phyloP scores from a whole-genome alignment of 1,140 invertebrate species.

The Tribolium castaneum region DNA sequence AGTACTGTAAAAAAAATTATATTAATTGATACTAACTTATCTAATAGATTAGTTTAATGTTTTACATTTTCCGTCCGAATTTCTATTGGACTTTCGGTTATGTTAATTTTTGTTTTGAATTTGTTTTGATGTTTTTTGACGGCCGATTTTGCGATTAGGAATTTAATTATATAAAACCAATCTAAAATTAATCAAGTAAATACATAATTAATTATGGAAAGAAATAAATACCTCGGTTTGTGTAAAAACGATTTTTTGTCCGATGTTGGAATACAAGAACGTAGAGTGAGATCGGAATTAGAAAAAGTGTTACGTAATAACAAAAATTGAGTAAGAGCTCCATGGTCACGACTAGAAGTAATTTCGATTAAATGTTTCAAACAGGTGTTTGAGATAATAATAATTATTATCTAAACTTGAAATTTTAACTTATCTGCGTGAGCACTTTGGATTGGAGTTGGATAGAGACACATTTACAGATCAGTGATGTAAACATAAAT shows the following conservation, averaged over 20 bases:
- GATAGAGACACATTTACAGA: not conserved
- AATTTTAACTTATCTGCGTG: not conserved
- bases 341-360: not conserved
- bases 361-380: not conserved
- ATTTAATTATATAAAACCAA: constrained; percentile 50
- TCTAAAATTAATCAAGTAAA: constrained; percentile 42
- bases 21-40: not conserved
- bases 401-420: not conserved
- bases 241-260: constrained; percentile 38
- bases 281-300: constrained; percentile 46
- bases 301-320: constrained; percentile 40
- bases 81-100: constrained; percentile 9
- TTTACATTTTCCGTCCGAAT: constrained; percentile 9
- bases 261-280: constrained; percentile 42
- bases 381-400: not conserved
- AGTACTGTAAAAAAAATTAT: constrained; percentile 40
- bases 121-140: constrained; percentile 34
- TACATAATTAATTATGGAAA: not conserved
- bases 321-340: constrained; percentile 1
- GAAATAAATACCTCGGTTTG: constrained; percentile 43
- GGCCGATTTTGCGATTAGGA: constrained; percentile 43
- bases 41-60: not conserved
- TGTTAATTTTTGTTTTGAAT: constrained; percentile 25
- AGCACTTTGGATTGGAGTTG: not conserved
- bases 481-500: not conserved